Base-by-base conservation (phyloP, 1,140 invertebrate genomes). In the Heliconius nattereri region DNA sequence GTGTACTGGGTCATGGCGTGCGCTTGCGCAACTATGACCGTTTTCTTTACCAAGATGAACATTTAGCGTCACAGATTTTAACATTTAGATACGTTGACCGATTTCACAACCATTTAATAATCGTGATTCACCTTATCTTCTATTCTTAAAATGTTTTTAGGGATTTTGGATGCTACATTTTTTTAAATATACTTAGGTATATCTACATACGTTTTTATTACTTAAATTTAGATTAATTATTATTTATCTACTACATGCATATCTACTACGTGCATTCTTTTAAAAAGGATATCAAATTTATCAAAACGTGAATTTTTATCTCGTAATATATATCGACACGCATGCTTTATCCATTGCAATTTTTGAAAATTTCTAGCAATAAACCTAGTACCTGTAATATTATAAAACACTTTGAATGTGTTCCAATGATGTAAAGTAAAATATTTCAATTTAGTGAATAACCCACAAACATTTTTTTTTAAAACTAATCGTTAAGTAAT, bases 11-110 rank as follows among this genome's bases (percentile, higher is more conserved):
- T 89, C 89, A 90, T 81, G 84, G 81, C 87, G 79, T 86, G 81
- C 84, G 82, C 87, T 91, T 91, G 87, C 89, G 88, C 90, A 92
- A 92, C 82, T 75, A 40, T 73, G 72, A 54, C 79, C 80, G 70
- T 84, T 83, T 84, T 85, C 80, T 78, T 52, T 49, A 66, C 40
- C 73, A 71, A 76, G 76, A 77, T 77, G 70, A 77, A 52, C 76
- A 52, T 77, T 72, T 77, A 35, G 26, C 29, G 60, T 77, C 40
- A 77, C 70, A 71, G 37, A 72, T 35, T 77, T 77, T 77, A 52
- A 77, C 76, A 77, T 70, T 71, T 77, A 71, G 60, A 76, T 76
- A 20, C 37, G 75, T 71, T 71, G 60, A 71, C 66, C 37, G 60
- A 77, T 72, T 77, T 77, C 52, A 75, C 29, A 75, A 60, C 26